Conservation (phyloP, 1,140 invertebrate genomes). For the Tenebrio molitor region DNA sequence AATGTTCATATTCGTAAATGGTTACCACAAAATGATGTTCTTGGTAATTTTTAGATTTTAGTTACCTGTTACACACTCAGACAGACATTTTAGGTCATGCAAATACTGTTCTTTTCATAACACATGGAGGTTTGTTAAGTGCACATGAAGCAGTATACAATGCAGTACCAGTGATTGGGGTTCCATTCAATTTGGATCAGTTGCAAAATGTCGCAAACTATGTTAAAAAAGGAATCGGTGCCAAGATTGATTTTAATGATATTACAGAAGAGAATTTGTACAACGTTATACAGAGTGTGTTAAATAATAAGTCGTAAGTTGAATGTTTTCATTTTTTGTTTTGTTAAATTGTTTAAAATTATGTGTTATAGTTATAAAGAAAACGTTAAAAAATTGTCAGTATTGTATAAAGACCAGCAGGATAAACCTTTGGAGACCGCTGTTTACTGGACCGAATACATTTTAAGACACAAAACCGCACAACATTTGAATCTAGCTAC, state of each 20-base stretch:
- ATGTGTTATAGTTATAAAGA: constrained; percentile 62
- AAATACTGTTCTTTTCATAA: constrained; percentile 59
- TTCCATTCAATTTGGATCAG: constrained; percentile 65
- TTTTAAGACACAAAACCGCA: constrained; percentile 57
- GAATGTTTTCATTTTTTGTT: no score
- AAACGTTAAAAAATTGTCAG: constrained; percentile 48
- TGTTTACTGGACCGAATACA: constrained; percentile 62
- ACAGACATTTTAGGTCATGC: constrained; percentile 58
- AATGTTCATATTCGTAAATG: constrained; percentile 68
- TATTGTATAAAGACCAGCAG: constrained; percentile 48
- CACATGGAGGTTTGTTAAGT: constrained; percentile 59
- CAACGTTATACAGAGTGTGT: not conserved
- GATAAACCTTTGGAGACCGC: constrained; percentile 57
- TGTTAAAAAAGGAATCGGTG: constrained; percentile 49
- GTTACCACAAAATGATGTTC: constrained; percentile 74
- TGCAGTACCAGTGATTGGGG: constrained; percentile 69
- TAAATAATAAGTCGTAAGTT: constrained; percentile 15
- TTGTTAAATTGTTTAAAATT: not conserved
- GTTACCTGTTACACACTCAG: no score
- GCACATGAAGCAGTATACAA: constrained; percentile 67
- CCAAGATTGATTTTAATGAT: not conserved
- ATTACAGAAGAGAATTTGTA: constrained; percentile 1
- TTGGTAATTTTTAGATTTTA: no score
- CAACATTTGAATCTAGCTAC: constrained; percentile 31
- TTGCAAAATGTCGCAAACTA: constrained; percentile 56